Evolutionary conservation across 2,797 vertebrate species (phyloP), one percentile per base, ranked within the genome.

Genomic region (Heterohyrax brucei): DNA sequence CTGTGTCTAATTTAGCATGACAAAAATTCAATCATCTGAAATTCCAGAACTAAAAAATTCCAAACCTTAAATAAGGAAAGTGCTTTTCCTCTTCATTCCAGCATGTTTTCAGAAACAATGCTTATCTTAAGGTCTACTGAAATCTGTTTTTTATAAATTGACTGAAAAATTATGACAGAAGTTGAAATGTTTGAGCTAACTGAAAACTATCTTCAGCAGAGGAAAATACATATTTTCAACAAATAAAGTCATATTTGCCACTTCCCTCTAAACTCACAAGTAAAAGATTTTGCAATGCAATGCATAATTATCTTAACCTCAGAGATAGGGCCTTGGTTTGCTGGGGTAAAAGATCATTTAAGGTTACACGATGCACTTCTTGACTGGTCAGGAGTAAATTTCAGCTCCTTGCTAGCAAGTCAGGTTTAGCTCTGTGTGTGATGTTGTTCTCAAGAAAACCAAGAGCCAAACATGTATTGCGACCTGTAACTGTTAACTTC

Each of bases 311-410:
- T 80, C 94, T 91, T 94, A 83, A 90, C 30, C 53, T 92, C 16
- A 1, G 33, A 76, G 79, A 66, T 30, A 80, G 0, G 30, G 59
- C 73, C 33, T 61, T 72, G 59, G 33, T 30, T 70, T 18, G 75
- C 48, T 21, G 39, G 30, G 5, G 33, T 68, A 80, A 93, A 77
- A 96, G 75, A 75, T 76, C 88, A 88, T 46, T 26, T 56, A n/a
- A 94, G 87, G 77, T 94, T 50, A 87, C 78, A 66, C 46, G 84
- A 68, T 59, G 22, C n/a, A 30, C 76, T 96, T 90, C 91, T 33
- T 16, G 28, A n/a, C 73, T 68, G 26, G n/a, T 70, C 50, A 70
- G 50, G 81, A 82, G n/a, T 30, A 61, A 73, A 88, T 83, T 53
- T 92, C 62, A 94, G 68, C 56, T 89, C 53, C 75, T 70, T 79